Evolutionary conservation across 2,113 vertebrate species (phyloP), one percentile per base, ranked within the genome.

Genomic region (Mionectes macconnelli): DNA sequence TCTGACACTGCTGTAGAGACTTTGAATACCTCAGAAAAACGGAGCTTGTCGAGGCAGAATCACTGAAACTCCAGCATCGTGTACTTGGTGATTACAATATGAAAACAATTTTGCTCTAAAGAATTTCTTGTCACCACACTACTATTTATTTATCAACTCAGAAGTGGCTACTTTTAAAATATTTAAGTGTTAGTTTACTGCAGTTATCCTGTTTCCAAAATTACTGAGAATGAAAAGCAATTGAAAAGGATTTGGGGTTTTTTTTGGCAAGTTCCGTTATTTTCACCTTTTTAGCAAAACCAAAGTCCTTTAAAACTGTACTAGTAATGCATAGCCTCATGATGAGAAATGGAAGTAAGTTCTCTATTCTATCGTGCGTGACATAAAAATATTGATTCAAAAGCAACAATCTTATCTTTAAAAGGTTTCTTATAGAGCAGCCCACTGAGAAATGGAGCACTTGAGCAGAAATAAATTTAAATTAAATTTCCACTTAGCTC

Each of bases 331-430:
- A 69, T 31, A 16, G 24, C 73, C 28, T 82, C 4, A 2, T 49
- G 78, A n/a, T 79, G 40, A 79, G 62, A 79, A 69, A 19, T 80
- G 57, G n/a, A n/a, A n/a, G n/a, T 27, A 47, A 55, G 20, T 50
- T 88, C 90, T 84, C 42, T 84, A 1, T 86, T 73, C 83, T 77
- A 57, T 77, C 31, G 18, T 35, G 12, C 55, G 39, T 86, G 72
- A 86, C 74, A 75, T 75, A 80, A 88, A 94, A 93, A 69, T 86
- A 90, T 21, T 75, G 90, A 87, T 93, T 94, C 45, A 69, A 70
- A 92, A 89, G 28, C 81, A 95, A 64, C 69, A 60, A 8, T 91
- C 35, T 63, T 80, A 24, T 13, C 50, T 78, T 87, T 42, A 76
- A 93, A 69, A 79, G 14, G 14, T 79, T 94, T 93, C 37, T 89